Evolutionary conservation across 1,140 invertebrate species (phyloP).

Genomic region (Dendroctonus valens): DNA sequence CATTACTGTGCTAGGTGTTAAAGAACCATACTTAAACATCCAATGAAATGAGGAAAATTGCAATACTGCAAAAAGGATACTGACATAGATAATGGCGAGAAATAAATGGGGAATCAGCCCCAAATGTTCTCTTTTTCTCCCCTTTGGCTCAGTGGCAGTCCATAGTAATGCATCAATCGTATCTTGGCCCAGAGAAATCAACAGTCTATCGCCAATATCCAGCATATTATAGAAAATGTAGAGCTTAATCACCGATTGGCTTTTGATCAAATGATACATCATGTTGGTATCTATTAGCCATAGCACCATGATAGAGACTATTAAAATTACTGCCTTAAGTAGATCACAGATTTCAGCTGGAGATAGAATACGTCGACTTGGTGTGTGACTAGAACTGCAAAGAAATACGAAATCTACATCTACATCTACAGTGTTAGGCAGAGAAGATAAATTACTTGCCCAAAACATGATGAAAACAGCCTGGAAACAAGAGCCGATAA

Average conservation of each 20-base stretch:
- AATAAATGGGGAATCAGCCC: constrained; percentile 85
- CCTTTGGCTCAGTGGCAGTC: constrained; percentile 92
- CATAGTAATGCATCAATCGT: constrained; percentile 96
- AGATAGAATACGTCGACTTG: constrained; percentile 57
- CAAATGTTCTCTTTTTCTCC: constrained; percentile 78
- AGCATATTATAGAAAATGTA: constrained; percentile 99
- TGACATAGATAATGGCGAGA: constrained; percentile 89
- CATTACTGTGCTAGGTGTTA: constrained; percentile 60
- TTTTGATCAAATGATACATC: constrained; percentile 98
- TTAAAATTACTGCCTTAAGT: constrained; percentile 86
- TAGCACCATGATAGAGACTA: constrained; percentile 81
- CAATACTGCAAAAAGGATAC: constrained; percentile 72
- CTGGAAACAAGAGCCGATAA: constrained; percentile 75
- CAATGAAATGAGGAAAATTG: background rate
- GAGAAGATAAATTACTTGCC: constrained; percentile 53
- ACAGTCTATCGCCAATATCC: constrained; percentile 93
- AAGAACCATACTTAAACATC: constrained; percentile 48
- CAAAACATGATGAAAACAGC: constrained; percentile 69
- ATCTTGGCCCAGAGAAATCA: constrained; percentile 98
- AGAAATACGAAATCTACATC: constrained; percentile 9
- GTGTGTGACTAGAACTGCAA: constrained; percentile 33
- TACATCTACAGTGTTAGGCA: background rate
- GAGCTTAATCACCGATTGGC: constrained; percentile 97
- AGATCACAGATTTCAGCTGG: constrained; percentile 96
- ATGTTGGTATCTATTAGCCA: constrained; percentile 95